These are phyloP conservation scores for Tipula vernalis DNA, from an alignment of 2,888 invertebrate genomes.

Conservation along the genomic window DNA sequence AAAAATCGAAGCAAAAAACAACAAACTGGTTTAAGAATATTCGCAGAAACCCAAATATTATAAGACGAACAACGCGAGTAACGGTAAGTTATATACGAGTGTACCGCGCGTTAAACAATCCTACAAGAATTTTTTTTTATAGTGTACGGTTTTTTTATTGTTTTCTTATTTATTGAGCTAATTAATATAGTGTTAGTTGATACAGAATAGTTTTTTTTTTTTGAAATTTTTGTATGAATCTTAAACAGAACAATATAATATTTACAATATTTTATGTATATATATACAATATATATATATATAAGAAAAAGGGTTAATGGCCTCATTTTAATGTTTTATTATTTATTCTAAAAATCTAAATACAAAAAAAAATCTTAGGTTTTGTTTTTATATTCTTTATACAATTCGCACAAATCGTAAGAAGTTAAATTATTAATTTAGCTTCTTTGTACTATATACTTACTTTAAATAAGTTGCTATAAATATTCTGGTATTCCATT, in stretches of 20 bases:
- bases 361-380: background rate
- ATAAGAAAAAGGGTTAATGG: background rate
- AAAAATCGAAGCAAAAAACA: background rate
- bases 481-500: slow-evolving; percentile 36
- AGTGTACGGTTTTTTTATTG: background rate
- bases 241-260: background rate
- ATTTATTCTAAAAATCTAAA: background rate
- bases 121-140: background rate
- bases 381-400: background rate
- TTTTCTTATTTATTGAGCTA: background rate
- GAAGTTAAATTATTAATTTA: background rate
- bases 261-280: background rate
- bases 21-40: background rate
- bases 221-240: background rate
- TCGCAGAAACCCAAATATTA: slow-evolving; percentile 4
- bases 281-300: background rate
- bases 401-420: background rate
- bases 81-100: background rate
- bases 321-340: background rate
- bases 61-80: background rate
- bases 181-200: background rate
- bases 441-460: slow-evolving; percentile 22
- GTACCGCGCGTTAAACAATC: background rate
- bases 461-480: slow-evolving; percentile 34
- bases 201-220: background rate